Evolutionary conservation across 2,888 invertebrate species (phyloP).

Genomic region (Acronicta aceris): DNA sequence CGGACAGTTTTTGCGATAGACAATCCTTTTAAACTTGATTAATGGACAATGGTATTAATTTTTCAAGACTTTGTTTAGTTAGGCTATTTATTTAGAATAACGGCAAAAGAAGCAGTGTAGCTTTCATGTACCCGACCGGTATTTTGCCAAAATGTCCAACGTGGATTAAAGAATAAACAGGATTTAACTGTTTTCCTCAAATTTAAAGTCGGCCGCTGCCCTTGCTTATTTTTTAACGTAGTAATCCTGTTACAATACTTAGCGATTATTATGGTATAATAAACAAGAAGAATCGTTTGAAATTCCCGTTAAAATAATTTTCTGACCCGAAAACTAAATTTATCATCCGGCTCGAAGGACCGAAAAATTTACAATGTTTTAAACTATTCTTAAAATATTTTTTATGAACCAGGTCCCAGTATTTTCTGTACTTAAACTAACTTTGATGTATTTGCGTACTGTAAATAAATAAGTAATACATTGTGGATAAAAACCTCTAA

Average conservation of each 20-base stretch:
- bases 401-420: too few species aligned
- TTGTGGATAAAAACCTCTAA: too few species aligned
- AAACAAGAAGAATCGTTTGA: slow-evolving; percentile 4
- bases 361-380: neutral
- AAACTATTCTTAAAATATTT: too few species aligned
- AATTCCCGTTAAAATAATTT: slow-evolving; percentile 8
- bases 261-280: neutral
- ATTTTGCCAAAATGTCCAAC: slow-evolving; percentile 39
- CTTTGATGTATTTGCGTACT: too few species aligned
- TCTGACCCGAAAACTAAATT: neutral
- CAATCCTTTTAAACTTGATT: slow-evolving; percentile 84
- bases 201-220: slow-evolving; percentile 26
- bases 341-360: neutral
- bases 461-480: too few species aligned
- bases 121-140: slow-evolving; percentile 62
- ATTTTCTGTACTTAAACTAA: too few species aligned
- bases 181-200: slow-evolving; percentile 33
- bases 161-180: slow-evolving; percentile 35
- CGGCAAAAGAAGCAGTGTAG: slow-evolving; percentile 45
- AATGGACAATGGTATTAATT: slow-evolving; percentile 82
- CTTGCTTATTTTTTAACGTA: slow-evolving; percentile 12
- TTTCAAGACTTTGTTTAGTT: slow-evolving; percentile 72
- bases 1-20: slow-evolving; percentile 72
- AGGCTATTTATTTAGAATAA: slow-evolving; percentile 60
- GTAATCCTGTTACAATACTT: slow-evolving; percentile 41